These are phyloP conservation scores for Naja naja DNA, from an alignment of 2,113 vertebrate genomes.

Conservation along the genomic window DNA sequence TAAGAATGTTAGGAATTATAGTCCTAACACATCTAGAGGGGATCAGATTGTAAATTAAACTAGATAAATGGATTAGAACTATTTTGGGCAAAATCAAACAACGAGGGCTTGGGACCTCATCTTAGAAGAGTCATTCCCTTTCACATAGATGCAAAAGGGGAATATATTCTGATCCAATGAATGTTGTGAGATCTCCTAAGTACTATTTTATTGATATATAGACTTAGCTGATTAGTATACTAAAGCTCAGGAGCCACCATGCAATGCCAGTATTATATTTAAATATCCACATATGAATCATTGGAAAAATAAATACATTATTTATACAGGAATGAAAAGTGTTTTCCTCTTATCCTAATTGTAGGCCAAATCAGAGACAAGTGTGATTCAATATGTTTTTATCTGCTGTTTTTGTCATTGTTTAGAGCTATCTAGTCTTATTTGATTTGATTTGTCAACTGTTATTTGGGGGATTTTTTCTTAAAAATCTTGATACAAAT, in stretches of 20 bases:
- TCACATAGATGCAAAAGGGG: background rate
- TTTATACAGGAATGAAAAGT: background rate
- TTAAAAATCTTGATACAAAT: rapidly evolving
- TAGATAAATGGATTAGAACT: background rate
- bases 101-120: background rate
- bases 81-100: background rate
- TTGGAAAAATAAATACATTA: background rate
- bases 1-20: background rate
- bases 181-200: background rate
- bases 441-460: background rate
- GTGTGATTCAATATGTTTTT: background rate
- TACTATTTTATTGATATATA: background rate
- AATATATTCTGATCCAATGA: background rate
- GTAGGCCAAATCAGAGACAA: background rate
- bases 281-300: background rate
- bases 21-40: background rate
- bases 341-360: background rate
- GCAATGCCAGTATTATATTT: background rate
- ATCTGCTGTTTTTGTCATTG: background rate
- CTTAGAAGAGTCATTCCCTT: background rate
- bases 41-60: background rate
- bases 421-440: background rate
- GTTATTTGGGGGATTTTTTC: background rate
- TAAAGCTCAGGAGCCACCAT: background rate
- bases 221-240: background rate